Conservation (phyloP, 2,113 vertebrate genomes). For the Maylandia zebra region DNA sequence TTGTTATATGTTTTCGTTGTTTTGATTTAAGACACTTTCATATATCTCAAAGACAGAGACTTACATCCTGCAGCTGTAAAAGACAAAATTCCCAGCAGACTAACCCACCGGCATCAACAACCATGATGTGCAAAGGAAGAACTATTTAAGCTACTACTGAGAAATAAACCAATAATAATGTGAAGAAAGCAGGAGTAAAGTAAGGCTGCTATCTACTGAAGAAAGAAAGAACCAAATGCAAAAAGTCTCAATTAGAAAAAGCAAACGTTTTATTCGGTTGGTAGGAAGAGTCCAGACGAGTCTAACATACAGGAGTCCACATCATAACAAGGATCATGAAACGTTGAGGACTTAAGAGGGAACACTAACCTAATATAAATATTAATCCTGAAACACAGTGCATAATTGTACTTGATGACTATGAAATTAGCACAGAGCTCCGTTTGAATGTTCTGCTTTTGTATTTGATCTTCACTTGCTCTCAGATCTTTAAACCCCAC, state of each 20-base stretch:
- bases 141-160: background rate
- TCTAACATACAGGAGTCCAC: background rate
- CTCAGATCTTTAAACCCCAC: background rate
- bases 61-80: background rate
- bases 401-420: background rate
- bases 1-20: background rate
- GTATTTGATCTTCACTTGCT: background rate
- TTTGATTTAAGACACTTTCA: background rate
- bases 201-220: background rate
- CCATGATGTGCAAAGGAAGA: background rate
- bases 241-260: background rate
- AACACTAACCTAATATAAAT: background rate
- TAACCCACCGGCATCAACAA: background rate
- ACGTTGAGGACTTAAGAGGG: background rate
- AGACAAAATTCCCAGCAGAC: background rate
- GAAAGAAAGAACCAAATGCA: background rate
- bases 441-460: background rate
- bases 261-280: background rate
- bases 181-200: background rate
- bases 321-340: background rate
- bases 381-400: fast-evolving
- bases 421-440: background rate
- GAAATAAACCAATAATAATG: background rate
- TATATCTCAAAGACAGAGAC: background rate
- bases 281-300: background rate